A percentile compares a stretch with the other conserved stretches of the same genome.
These are phyloP conservation scores for Leptothorax acervorum DNA, from an alignment of 2,888 invertebrate species.

Conservation along the genomic window DNA sequence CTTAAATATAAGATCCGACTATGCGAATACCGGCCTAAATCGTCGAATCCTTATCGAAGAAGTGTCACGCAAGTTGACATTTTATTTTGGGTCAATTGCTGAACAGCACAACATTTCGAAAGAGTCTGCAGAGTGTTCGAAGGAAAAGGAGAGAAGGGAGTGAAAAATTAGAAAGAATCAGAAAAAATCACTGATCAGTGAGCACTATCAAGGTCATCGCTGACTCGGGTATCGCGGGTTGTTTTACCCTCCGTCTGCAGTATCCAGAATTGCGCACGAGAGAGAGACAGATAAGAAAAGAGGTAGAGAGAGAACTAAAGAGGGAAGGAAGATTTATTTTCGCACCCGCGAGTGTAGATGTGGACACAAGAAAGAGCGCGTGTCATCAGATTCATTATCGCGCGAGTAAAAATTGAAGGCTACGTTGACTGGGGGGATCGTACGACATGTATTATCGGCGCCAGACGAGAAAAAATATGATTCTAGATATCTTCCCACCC, in stretches of 20 bases:
- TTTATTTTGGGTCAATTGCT: neutral
- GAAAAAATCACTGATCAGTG: neutral
- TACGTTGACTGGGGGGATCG: conserved; percentile 12
- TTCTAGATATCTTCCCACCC: conserved; percentile 52
- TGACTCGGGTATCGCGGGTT: neutral
- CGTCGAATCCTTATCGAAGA: neutral
- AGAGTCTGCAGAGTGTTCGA: neutral
- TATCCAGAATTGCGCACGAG: neutral
- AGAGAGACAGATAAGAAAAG: neutral
- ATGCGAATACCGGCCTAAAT: neutral
- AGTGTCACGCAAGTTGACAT: neutral
- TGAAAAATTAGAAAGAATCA: neutral
- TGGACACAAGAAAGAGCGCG: neutral
- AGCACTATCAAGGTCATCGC: neutral
- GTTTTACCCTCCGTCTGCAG: neutral
- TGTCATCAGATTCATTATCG: conserved; percentile 32
- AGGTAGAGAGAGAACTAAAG: neutral
- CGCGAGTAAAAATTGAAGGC: conserved; percentile 5
- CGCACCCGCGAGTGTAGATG: neutral
- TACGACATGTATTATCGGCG: conserved; percentile 61
- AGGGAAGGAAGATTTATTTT: conserved; percentile 1
- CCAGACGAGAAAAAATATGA: conserved; percentile 69
- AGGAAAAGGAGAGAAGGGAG: too few species aligned
- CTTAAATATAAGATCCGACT: too few species aligned
- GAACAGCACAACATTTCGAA: neutral